Conservation (phyloP, 2,888 invertebrate species). For the Panopea generosa region DNA sequence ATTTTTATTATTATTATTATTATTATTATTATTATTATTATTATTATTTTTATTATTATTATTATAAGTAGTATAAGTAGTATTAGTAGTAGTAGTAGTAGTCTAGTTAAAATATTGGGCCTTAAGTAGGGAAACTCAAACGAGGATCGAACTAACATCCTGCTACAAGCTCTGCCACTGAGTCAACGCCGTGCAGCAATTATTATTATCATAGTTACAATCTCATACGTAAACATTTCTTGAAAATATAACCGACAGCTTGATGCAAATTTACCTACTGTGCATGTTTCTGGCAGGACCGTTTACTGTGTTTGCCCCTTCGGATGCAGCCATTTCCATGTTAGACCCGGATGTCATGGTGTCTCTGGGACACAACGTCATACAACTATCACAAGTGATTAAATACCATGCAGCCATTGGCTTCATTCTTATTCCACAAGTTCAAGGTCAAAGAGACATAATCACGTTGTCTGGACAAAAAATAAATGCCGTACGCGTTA, state of each 20-base stretch:
- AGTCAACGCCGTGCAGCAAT: no score
- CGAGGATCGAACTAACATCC: neutral
- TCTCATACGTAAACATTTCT: no score
- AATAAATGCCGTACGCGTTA: no score
- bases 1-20: constrained; percentile 1
- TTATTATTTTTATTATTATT: neutral
- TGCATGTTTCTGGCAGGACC: constrained; percentile 28
- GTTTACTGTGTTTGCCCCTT: constrained; percentile 47
- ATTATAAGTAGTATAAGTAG: no score
- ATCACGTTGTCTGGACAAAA: constrained; percentile 36
- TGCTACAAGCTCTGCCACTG: no score
- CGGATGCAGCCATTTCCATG: constrained; percentile 29
- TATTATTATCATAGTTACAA: no score
- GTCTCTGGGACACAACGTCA: constrained; percentile 9
- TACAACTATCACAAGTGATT: constrained; percentile 19
- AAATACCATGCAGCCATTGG: constrained; percentile 33
- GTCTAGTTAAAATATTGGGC: no score
- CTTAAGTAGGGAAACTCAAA: neutral
- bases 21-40: neutral
- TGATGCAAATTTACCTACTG: neutral
- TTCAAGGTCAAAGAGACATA: neutral
- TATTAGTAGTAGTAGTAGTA: no score
- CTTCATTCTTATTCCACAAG: constrained; percentile 23
- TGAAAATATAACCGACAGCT: no score
- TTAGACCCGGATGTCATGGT: constrained; percentile 21